Evolutionary conservation across 2,797 vertebrate genomes (phyloP).

Genomic region (Menidia menidia): DNA sequence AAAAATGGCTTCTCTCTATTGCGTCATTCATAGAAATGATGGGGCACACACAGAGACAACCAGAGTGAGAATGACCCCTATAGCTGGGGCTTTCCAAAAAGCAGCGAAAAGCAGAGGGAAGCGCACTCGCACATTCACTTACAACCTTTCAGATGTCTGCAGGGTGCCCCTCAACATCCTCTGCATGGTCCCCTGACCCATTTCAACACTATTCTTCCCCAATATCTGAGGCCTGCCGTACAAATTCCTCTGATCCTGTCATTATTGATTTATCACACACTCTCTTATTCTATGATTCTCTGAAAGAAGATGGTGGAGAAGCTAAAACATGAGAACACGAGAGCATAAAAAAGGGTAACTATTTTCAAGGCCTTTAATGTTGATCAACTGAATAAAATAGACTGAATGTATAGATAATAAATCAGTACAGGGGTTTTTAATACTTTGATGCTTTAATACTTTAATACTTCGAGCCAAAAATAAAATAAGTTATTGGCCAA

Average conservation of each 20-base stretch:
- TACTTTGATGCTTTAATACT: too few species aligned
- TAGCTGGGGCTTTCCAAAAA: conserved; percentile 51
- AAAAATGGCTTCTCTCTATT: conserved; percentile 21
- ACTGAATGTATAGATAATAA: too few species aligned
- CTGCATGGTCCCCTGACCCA: conserved; percentile 54
- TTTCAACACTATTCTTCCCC: conserved; percentile 73
- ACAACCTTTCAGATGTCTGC: conserved; percentile 55
- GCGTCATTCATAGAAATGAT: conserved; percentile 44
- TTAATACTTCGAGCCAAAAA: too few species aligned
- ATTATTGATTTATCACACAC: conserved; percentile 32
- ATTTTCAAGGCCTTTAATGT: too few species aligned
- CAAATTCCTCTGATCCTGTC: conserved; percentile 33
- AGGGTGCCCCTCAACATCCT: conserved; percentile 56
- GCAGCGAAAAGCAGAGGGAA: conserved; percentile 33
- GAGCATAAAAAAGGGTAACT: too few species aligned
- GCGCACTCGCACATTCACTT: conserved; percentile 8
- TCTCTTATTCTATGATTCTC: conserved; percentile 29
- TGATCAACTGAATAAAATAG: too few species aligned
- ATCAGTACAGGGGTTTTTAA: too few species aligned
- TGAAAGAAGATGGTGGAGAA: neutral
- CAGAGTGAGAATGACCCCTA: conserved; percentile 48
- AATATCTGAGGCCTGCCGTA: conserved; percentile 39
- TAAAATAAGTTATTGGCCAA: too few species aligned
- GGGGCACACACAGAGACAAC: conserved; percentile 31
- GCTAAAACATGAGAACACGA: too few species aligned